Evolutionary conservation across 2,797 vertebrate species (phyloP), one percentile per base, ranked within the genome.

Genomic region (Pangasius larnaudii): DNA sequence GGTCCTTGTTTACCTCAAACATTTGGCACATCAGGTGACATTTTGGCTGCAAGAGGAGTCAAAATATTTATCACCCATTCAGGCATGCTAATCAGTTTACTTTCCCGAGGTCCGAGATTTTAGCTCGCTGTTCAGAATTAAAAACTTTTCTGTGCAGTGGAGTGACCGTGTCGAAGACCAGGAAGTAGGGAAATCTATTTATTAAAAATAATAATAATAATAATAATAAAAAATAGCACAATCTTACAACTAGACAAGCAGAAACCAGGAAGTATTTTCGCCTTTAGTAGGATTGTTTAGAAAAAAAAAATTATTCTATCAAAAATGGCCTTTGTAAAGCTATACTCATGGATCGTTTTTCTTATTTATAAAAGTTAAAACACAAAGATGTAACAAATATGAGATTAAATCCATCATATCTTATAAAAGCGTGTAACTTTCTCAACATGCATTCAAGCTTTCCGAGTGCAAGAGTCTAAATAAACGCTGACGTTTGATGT

Each of bases 81-180:
- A 90, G 69, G 91, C 90, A 91, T 92, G 88, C 67, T 92, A 93
- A 95, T 93, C 89, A 93, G 92, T 91, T 75, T 65, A 39, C 87
- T 91, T 81, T 59, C 30, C 77, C 18, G 51, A 83, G 86, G 87
- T 85, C 86, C 53, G 61, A 59, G 67, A 81, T 80, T 84, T 74
- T 71, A 30, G 72, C 49, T 61, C 24, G 36, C 33, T 42, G 79
- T 0, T 42, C 56, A 3, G 22, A 39, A 61, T 81, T 0, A 16
- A 61, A 53, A 59, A 58, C 14, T 2, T 11, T 14, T 33, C 65
- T 1, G 65, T 6, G 30, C 4, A 10, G 24, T 7, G 9, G 13
- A n/a, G 24, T 6, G 72, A 49, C 42, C 27, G 13, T n/a, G 27
- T 16, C 10, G 74, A 53, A 5, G 22, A 42, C 1, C 24, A n/a